Evolutionary conservation across 1,140 invertebrate genomes (phyloP), one percentile per base, ranked within the genome.

Genomic region (Choristoneura fumiferana): DNA sequence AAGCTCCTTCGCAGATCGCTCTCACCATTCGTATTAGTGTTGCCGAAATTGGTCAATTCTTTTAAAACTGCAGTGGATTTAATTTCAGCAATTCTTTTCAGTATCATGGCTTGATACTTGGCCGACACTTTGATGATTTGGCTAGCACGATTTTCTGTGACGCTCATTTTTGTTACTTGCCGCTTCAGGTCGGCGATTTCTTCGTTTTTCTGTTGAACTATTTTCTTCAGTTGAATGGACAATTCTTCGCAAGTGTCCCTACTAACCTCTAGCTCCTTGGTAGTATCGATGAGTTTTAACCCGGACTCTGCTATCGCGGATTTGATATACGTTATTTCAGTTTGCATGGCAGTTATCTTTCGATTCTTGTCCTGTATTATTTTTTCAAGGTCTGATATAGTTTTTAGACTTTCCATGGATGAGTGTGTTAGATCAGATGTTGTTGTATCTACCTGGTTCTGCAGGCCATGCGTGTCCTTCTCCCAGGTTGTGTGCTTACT

Each of bases 101-200:
- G 59, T 69, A 87, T 87, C 13, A 89, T 89, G 15, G 84, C 81
- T 55, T 87, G 84, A 55, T 87, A 89, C 56, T 81, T 85, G 0
- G 84, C 80, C 0, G 84, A 89, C 0, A 89, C 76, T 65, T 86
- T 87, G 6, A 89, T 85, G 37, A 89, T 89, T 70, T 87, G 84
- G 2, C 60, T 78, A 1, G 83, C 83, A 33, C 81, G 69, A 22
- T 75, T 86, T 66, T 89, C 84, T 0, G 74, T 81, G 2, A 67
- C 73, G 43, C 74, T 86, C 84, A 89, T 81, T 70, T 86, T 87
- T 0, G 63, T 66, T 0, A 87, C 65, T 65, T 89, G 80, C 37
- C 76, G 85, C 49, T 78, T 87, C 9, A 89, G 68, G 2, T 87
- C 83, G 0, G 79, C 69, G 36, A 89, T 87, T 59, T 89, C 85